phyloP scores from a whole-genome alignment of 2,113 vertebrate species.

The Morone saxatilis region DNA sequence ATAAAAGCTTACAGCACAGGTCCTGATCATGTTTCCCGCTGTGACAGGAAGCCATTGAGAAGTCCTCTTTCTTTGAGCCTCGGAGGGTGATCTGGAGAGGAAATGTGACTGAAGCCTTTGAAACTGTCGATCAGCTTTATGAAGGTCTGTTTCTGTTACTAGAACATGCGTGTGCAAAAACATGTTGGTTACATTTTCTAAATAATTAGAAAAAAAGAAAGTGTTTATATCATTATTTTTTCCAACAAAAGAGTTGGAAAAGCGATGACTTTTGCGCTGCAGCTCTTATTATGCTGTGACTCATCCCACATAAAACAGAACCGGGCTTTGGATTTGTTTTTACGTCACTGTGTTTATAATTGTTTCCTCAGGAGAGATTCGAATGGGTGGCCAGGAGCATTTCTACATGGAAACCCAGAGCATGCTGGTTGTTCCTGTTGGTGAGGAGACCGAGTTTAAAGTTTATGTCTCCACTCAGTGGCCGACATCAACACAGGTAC shows the following conservation, averaged over 20 bases:
- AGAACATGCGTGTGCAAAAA: neutral
- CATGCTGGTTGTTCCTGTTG: constrained; percentile 86
- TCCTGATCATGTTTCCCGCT: neutral
- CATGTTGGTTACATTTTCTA: neutral
- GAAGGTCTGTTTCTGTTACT: constrained; percentile 59
- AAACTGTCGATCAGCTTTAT: constrained; percentile 67
- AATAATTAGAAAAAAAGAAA: no score
- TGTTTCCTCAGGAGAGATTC: constrained; percentile 82
- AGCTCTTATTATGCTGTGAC: neutral
- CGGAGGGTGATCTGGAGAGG: constrained; percentile 69
- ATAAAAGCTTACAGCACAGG: neutral
- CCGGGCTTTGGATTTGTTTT: no score
- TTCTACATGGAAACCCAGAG: constrained; percentile 93
- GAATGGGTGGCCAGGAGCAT: constrained; percentile 89
- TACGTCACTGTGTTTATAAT: no score
- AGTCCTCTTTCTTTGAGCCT: constrained; percentile 79
- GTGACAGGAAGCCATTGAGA: constrained; percentile 81
- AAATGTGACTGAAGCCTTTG: constrained; percentile 72
- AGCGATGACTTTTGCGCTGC: neutral
- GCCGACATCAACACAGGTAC: constrained; percentile 83
- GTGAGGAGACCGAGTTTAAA: constrained; percentile 87
- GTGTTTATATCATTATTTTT: no score
- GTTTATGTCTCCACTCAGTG: constrained; percentile 86
- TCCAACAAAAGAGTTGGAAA: no score
- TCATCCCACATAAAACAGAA: neutral